Evolutionary conservation across 2,888 invertebrate genomes (phyloP).

Genomic region (Drosophila limbata): DNA sequence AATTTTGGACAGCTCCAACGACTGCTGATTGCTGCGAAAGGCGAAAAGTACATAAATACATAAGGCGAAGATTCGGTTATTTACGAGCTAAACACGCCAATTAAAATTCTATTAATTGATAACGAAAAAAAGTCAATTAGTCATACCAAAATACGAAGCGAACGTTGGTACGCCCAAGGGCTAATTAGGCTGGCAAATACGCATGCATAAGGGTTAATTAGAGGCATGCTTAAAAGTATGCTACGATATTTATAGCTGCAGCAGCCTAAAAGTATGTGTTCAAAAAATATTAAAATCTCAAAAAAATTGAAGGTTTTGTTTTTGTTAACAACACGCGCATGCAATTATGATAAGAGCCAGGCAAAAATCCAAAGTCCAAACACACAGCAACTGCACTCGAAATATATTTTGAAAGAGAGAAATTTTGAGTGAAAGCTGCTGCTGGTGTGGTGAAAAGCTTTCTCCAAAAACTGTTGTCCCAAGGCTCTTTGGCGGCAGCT

Average conservation of each 20-base stretch:
- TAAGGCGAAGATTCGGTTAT: constrained; percentile 19
- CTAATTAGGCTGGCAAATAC: constrained; percentile 37
- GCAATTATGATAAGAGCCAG: constrained; percentile 42
- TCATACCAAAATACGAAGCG: constrained; percentile 15
- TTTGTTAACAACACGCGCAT: constrained; percentile 11
- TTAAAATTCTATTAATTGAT: constrained; percentile 71
- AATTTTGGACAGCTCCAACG: constrained; percentile 27
- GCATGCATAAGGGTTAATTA: constrained; percentile 38
- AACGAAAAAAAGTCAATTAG: constrained; percentile 51
- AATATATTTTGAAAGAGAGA: neutral
- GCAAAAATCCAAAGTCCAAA: constrained; percentile 19
- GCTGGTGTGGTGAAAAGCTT: constrained; percentile 63
- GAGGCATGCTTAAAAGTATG: constrained; percentile 42
- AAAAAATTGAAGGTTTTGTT: constrained; percentile 1
- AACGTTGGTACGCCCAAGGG: neutral
- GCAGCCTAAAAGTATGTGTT: constrained; percentile 46
- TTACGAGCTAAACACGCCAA: constrained; percentile 30
- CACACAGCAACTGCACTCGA: constrained; percentile 28
- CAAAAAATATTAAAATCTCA: constrained; percentile 3
- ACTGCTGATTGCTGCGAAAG: constrained; percentile 6
- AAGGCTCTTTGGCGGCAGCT: constrained; percentile 42
- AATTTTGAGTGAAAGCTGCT: constrained; percentile 27
- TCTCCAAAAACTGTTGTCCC: constrained; percentile 49
- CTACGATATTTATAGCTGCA: constrained; percentile 15
- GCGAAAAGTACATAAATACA: constrained; percentile 1